Evolutionary conservation across 2,888 invertebrate species (phyloP), one percentile per base, ranked within the genome.

Genomic region (Synanthedon andrenaeformis): DNA sequence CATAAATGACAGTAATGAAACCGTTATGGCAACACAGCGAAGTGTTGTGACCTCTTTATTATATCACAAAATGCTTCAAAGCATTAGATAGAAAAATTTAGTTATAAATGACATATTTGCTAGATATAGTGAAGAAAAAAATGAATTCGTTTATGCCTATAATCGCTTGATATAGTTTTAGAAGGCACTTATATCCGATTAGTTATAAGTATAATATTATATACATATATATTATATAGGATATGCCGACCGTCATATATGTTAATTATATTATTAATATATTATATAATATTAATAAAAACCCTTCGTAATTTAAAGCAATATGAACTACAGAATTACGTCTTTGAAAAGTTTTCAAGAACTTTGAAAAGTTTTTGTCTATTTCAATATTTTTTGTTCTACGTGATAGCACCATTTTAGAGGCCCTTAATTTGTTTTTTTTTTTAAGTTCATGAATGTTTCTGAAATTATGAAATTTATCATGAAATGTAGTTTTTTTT

Each of bases 1-100:
- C 35, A 35, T 35, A 35, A 35, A 35, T 35, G 35, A 35, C 35
- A 35, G 35, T 10, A 35, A 35, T 10, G 10, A 35, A 17, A 49
- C 49, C 17, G 49, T 17, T 19, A 14, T 19, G 23, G 17, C 17
- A 17, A 13, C 17, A 17, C 48, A 45, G 13, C 23, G 17, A 23
- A 49, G 80, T 74, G 79, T 78, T 80, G 17, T 63, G 64, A 81
- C 79, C 79, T 82, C 77, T 54, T 56, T 54, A 45, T 45, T 45
- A 45, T 82, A 74, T 72, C 72, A 71, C 64, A 70, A 69, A 57
- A 63, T 62, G 67, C 66, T 65, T 62, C 72, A 74, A 76, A 68
- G 61, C 63, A 64, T 71, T 83, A 84, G 87, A 77, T 86, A 86
- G 85, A 67, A 72, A 83, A 86, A 83, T 83, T 73, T 86, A 86